phyloP scores from a whole-genome alignment of 2,113 vertebrate genomes.

The Brachyhypopomus gauderio region DNA sequence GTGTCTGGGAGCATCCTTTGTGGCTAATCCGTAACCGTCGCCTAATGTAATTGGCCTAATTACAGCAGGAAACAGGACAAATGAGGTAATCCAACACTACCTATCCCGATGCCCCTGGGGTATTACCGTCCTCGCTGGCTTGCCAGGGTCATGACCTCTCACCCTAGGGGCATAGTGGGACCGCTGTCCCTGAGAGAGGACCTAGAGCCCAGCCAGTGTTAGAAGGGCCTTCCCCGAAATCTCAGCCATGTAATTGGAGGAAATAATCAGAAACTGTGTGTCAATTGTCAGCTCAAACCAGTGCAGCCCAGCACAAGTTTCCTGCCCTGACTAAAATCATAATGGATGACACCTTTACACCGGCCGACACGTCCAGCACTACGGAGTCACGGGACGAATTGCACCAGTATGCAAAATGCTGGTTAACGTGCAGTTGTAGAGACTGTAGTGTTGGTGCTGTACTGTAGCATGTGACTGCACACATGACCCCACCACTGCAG shows the following conservation, averaged over 20 bases:
- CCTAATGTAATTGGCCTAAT: slow-evolving; percentile 71
- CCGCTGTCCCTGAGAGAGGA: slow-evolving; percentile 59
- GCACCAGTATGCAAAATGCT: no score
- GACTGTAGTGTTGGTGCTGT: no score
- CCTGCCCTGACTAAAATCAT: neutral
- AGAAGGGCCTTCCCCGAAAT: slow-evolving; percentile 54
- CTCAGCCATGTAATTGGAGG: slow-evolving; percentile 74
- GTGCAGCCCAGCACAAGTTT: neutral
- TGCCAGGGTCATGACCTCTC: slow-evolving; percentile 74
- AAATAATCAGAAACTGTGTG: slow-evolving; percentile 73
- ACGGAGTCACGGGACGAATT: no score
- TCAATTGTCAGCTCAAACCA: slow-evolving; percentile 50
- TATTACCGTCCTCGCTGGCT: slow-evolving; percentile 73
- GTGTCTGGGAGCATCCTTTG: slow-evolving; percentile 39
- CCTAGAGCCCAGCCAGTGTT: slow-evolving; percentile 68
- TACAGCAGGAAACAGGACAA: slow-evolving; percentile 63
- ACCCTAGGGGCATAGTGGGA: slow-evolving; percentile 59
- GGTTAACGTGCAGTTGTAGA: no score
- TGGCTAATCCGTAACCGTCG: slow-evolving; percentile 29
- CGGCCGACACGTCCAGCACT: no score
- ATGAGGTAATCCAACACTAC: slow-evolving; percentile 78
- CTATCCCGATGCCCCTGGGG: slow-evolving; percentile 65
- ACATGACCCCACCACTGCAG: no score
- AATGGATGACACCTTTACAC: no score
- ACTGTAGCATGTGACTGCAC: no score